These are phyloP conservation scores for Amphilophus citrinellus DNA, from an alignment of 2,113 vertebrate genomes.

Conservation along the genomic window DNA sequence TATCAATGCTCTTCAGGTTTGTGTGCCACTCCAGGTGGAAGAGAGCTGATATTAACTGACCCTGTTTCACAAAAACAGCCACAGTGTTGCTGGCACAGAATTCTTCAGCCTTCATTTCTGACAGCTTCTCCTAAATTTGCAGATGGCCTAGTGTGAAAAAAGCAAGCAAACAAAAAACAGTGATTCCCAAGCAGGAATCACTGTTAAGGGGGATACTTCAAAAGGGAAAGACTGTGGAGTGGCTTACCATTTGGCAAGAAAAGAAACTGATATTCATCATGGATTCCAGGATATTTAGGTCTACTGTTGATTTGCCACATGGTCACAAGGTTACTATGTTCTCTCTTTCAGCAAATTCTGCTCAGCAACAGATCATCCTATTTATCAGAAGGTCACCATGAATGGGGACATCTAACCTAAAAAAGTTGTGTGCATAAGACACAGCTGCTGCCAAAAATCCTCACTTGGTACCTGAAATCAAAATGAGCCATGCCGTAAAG, in stretches of 20 bases:
- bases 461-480: too few species aligned
- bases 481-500: too few species aligned
- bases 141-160: neutral
- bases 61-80: slow-evolving; percentile 21
- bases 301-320: neutral
- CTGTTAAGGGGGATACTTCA: neutral
- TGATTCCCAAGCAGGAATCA: neutral
- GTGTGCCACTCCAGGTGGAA: slow-evolving; percentile 3
- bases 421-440: neutral
- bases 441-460: too few species aligned
- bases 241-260: neutral
- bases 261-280: neutral
- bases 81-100: neutral
- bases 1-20: neutral
- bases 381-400: neutral
- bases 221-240: neutral
- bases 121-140: neutral
- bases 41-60: slow-evolving; percentile 16
- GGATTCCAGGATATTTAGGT: neutral
- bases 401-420: neutral
- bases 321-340: neutral
- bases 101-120: neutral
- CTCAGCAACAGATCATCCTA: neutral
- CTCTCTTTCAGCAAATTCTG: neutral
- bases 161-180: neutral